A percentile compares a stretch with the other conserved stretches of the same genome.
Evolutionary conservation across 2,113 vertebrate species (phyloP).

Genomic region (Casuarius casuarius): DNA sequence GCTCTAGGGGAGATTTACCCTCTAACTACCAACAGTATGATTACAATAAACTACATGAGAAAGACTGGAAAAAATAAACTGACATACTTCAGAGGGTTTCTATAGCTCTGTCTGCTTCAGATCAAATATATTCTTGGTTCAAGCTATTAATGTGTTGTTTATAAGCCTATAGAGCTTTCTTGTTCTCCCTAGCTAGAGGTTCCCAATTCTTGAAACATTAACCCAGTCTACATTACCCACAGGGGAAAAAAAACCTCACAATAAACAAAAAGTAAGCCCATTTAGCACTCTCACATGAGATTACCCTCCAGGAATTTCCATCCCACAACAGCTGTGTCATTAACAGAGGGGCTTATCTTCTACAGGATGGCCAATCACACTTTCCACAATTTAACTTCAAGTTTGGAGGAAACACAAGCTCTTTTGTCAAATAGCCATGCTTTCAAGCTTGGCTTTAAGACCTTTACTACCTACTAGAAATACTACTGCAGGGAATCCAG

Average conservation of each 20-base stretch:
- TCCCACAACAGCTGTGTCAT: not conserved
- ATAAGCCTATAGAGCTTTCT: not conserved
- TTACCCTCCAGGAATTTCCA: constrained; percentile 28
- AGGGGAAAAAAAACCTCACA: not conserved
- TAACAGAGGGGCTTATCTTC: not conserved
- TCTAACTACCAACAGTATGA: not conserved
- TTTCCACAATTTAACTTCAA: not conserved
- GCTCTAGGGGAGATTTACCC: not conserved
- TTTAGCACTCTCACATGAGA: not conserved
- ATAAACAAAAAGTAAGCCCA: not conserved
- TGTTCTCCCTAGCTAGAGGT: not conserved
- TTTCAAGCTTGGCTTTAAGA: not conserved
- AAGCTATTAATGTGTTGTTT: not conserved
- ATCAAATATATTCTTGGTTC: not conserved
- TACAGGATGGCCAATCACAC: not conserved
- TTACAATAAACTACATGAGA: not conserved
- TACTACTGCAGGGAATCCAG: not conserved
- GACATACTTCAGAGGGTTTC: not conserved
- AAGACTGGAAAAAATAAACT: not conserved
- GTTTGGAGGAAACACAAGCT: constrained; percentile 1
- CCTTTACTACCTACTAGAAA: not conserved
- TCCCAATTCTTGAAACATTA: not conserved
- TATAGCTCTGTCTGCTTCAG: not conserved
- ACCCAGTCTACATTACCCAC: not conserved
- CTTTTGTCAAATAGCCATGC: constrained; percentile 21